Base-by-base conservation (phyloP, 2,888 invertebrate species). In the Eurytoma californica region DNA sequence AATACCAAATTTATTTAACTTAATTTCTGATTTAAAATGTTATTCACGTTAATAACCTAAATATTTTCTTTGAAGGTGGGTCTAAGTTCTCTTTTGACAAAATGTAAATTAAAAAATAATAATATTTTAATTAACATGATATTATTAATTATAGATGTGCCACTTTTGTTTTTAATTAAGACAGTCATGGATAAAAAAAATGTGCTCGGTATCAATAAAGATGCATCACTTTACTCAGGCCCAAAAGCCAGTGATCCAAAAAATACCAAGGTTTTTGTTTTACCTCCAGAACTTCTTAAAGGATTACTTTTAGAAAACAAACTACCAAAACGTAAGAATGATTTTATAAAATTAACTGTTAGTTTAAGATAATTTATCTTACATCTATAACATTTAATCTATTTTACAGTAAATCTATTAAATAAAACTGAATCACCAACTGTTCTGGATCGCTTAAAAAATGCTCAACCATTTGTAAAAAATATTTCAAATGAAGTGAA, bases 281-380 rank as follows among this genome's bases (percentile, higher is more conserved):
- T 83, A 49, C 67, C 82, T 20, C 81, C 83, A 49, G 80, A 82
- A 69, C 30, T 83, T 28, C 81, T 84, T 20, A 78, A 84, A 69
- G 78, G 77, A 53, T 80, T 84, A 76, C 13, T 68, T 57, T 39
- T 83, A 4, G 77, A 72, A 63, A 72, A 67, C 14, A 49, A 78
- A 69, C n/a, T 74, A 47, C 16, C 58, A 13, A 77, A 67, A n/a
- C 30, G 77, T 80, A 70, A 63, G 49, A 53, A 57, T 16, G 58
- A 57, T 58, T 67, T 30, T 7, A n/a, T 57, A 57, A 63, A 2
- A 3, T 70, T 30, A 39, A 39, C 39, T 9, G 16, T 65, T 67
- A 60, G 39, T 39, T 73, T 20, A 30, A 49, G 14, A 39, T 53
- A 24, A 58, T 14, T 3, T 13, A 53, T 53, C 13, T 24, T 24